These are phyloP conservation scores for Rhinatrema bivittatum DNA, from an alignment of 2,797 vertebrate genomes.

Conservation along the genomic window DNA sequence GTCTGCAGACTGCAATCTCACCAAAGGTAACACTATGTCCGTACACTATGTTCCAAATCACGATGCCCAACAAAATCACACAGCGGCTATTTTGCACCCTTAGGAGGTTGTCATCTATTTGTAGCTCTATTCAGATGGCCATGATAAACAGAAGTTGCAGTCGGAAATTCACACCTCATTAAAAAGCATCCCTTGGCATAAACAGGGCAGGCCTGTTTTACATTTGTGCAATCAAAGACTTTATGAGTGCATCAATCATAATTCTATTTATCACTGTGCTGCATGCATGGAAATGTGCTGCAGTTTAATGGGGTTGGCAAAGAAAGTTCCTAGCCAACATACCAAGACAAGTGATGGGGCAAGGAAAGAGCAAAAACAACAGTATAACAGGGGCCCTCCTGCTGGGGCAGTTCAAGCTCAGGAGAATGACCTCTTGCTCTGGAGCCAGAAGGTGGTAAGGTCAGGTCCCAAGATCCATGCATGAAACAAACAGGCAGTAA, in stretches of 20 bases:
- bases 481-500: too few species aligned
- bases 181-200: background rate
- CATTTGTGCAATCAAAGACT: rapidly evolving
- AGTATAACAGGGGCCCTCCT: too few species aligned
- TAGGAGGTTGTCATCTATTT: background rate
- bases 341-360: too few species aligned
- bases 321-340: too few species aligned
- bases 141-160: conserved; percentile 12
- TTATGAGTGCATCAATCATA: background rate
- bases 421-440: too few species aligned
- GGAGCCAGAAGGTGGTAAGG: too few species aligned
- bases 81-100: background rate
- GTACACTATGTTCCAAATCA: background rate
- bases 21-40: conserved; percentile 55
- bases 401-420: too few species aligned
- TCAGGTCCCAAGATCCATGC: too few species aligned
- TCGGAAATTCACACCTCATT: conserved; percentile 3
- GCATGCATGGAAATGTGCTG: too few species aligned
- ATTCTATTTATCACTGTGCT: too few species aligned
- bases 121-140: background rate
- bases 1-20: conserved; percentile 73
- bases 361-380: too few species aligned
- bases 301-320: too few species aligned
- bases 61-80: background rate
- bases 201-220: background rate